Evolutionary conservation across 2,888 invertebrate species (phyloP).

Genomic region (Hecatera dysodea): DNA sequence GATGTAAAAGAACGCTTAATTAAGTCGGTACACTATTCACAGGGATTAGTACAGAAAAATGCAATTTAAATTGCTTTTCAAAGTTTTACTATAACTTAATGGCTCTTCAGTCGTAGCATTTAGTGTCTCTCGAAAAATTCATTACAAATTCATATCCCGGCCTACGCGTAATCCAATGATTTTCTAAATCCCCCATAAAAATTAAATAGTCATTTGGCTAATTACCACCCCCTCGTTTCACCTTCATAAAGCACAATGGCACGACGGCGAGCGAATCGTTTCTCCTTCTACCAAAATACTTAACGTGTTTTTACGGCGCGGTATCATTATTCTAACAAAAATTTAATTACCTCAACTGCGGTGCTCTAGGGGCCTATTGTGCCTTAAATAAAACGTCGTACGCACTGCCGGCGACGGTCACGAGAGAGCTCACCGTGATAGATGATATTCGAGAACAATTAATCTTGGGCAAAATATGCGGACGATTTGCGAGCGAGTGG

Average conservation of each 20-base stretch:
- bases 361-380: slow-evolving; percentile 83
- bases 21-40: slow-evolving; percentile 51
- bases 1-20: slow-evolving; percentile 72
- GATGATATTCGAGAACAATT: slow-evolving; percentile 91
- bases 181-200: slow-evolving; percentile 46
- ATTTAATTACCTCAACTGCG: slow-evolving; percentile 84
- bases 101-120: not conserved
- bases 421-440: slow-evolving; percentile 89
- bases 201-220: slow-evolving; percentile 58
- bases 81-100: slow-evolving; percentile 48
- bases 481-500: slow-evolving; percentile 91
- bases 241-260: slow-evolving; percentile 67
- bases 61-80: slow-evolving; percentile 45
- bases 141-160: slow-evolving; percentile 10
- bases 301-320: slow-evolving; percentile 68
- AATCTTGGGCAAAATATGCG: slow-evolving; percentile 91
- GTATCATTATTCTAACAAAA: slow-evolving; percentile 80
- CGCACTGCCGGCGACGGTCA: slow-evolving; percentile 88
- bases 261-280: slow-evolving; percentile 63
- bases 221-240: slow-evolving; percentile 63
- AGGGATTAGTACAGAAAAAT: slow-evolving; percentile 8
- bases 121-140: slow-evolving; percentile 14
- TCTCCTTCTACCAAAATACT: slow-evolving; percentile 69
- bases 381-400: slow-evolving; percentile 88
- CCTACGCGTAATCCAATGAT: slow-evolving; percentile 31